phyloP scores from a whole-genome alignment of 64 coral and sea anemone genomes.

The Dendronephthya gigantea region DNA sequence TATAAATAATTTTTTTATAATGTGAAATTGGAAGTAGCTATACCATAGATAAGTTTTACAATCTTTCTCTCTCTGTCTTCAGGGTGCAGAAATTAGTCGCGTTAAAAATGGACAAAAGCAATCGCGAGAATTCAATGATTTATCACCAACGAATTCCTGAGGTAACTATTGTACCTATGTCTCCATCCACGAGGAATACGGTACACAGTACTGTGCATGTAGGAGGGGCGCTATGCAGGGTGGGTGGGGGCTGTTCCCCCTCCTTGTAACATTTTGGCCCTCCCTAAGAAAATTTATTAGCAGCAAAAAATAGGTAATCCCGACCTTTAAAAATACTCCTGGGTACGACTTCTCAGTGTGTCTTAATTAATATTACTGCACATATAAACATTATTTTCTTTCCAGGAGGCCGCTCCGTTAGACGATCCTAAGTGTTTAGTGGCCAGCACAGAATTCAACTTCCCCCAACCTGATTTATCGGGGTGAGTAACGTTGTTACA shows the following conservation, averaged over 20 bases:
- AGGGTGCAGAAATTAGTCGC: background rate
- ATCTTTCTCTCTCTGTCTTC: background rate
- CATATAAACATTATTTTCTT: too few species aligned
- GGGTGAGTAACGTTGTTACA: background rate
- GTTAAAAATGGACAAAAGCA: background rate
- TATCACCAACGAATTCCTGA: conserved; percentile 3
- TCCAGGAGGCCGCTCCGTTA: background rate
- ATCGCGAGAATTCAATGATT: conserved; percentile 12
- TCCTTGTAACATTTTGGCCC: too few species aligned
- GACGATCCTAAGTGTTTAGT: conserved; percentile 1
- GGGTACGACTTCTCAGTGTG: too few species aligned
- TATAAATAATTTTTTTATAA: too few species aligned
- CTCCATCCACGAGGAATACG: background rate
- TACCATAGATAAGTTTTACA: background rate
- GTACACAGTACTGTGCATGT: too few species aligned
- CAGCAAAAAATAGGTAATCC: too few species aligned
- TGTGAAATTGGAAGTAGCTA: too few species aligned
- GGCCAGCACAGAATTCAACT: background rate
- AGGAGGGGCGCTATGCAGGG: too few species aligned
- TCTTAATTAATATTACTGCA: too few species aligned
- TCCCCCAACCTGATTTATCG: background rate
- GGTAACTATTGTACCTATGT: background rate
- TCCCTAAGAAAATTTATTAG: too few species aligned
- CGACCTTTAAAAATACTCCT: too few species aligned
- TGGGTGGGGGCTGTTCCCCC: too few species aligned